Conservation (phyloP, 2,888 invertebrate genomes). For the Sphecodes monilicornis region DNA sequence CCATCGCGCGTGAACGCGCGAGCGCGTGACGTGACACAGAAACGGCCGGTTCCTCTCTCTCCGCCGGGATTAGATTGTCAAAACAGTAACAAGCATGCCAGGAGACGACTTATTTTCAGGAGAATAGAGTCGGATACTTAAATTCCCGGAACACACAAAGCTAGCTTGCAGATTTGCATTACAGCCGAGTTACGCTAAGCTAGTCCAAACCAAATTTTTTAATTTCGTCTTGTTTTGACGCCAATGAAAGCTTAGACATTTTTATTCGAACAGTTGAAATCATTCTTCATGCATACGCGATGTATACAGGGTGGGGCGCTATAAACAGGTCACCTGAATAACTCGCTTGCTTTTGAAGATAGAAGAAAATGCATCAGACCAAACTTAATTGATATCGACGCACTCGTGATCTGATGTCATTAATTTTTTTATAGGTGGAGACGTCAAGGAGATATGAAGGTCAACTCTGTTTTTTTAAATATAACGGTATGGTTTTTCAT, state of each 20-base stretch:
- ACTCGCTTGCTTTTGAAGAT: no score
- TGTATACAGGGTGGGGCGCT: no score
- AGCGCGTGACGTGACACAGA: constrained; percentile 5
- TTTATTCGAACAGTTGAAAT: not conserved
- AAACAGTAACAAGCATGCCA: constrained; percentile 3
- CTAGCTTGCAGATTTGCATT: not conserved
- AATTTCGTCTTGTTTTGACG: not conserved
- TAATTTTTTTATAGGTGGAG: no score
- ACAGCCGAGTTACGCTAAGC: not conserved
- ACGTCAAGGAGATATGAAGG: no score
- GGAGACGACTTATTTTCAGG: constrained; percentile 1
- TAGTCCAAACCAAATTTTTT: not conserved
- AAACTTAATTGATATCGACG: no score
- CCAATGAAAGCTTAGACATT: not conserved
- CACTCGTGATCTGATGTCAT: no score
- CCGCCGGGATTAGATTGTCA: constrained; percentile 22
- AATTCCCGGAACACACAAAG: not conserved
- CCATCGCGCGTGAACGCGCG: not conserved
- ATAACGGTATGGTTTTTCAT: no score
- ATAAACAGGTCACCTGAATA: no score
- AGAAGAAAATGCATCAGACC: no score
- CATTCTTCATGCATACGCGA: not conserved
- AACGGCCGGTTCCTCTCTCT: constrained; percentile 11
- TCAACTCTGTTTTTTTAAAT: no score
- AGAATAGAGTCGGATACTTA: not conserved